These are phyloP conservation scores for Centropyge bicolor DNA, from an alignment of 2,797 vertebrate species.

Conservation along the genomic window DNA sequence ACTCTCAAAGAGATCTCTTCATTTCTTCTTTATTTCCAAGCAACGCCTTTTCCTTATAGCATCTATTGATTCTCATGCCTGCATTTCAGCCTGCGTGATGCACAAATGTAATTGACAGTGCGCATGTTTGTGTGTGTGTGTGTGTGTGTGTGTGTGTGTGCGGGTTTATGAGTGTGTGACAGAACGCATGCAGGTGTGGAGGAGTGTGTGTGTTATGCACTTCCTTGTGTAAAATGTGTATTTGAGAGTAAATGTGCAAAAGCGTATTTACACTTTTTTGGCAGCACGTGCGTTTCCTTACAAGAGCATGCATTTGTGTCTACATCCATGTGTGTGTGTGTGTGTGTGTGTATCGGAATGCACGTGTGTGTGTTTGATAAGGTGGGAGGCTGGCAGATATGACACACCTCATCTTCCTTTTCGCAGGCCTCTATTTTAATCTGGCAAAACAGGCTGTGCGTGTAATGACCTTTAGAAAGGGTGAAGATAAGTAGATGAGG, in stretches of 20 bases:
- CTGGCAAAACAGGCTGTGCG: slow-evolving; percentile 70
- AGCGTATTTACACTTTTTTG: not conserved
- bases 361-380: slow-evolving; percentile 49
- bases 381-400: slow-evolving; percentile 57
- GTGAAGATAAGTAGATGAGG: slow-evolving; percentile 78
- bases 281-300: not conserved
- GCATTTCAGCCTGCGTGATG: slow-evolving; percentile 21
- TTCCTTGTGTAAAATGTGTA: not conserved
- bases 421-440: slow-evolving; percentile 68
- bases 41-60: slow-evolving; percentile 3
- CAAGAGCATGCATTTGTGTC: not conserved
- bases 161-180: slow-evolving; percentile 35
- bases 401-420: slow-evolving; percentile 69
- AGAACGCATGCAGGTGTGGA: slow-evolving; percentile 4
- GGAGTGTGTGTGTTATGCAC: not conserved
- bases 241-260: not conserved
- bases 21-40: slow-evolving; percentile 16
- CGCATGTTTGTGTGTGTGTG: slow-evolving; percentile 35
- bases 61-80: slow-evolving; percentile 27
- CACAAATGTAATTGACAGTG: slow-evolving; percentile 4
- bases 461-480: slow-evolving; percentile 79
- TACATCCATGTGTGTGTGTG: not conserved
- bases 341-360: not conserved
- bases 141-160: slow-evolving; percentile 17
- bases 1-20: slow-evolving; percentile 12